Conservation (phyloP, 2,797 vertebrate species). For the Buphagus erythrorhynchus region DNA sequence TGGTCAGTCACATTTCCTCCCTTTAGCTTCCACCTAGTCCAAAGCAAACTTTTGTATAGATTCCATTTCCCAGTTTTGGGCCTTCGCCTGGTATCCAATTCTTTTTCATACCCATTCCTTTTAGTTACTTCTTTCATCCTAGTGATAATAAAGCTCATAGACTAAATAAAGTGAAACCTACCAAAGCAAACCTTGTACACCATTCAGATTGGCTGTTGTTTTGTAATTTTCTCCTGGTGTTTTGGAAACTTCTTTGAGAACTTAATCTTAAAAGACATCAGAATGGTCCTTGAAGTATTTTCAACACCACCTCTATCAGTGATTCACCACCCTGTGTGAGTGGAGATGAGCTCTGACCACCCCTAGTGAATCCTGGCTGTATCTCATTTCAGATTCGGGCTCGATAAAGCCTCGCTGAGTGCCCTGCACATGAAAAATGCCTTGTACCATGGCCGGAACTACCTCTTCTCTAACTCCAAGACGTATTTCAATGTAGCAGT, state of each 20-base stretch:
- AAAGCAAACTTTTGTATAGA: background rate
- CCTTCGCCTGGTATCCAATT: background rate
- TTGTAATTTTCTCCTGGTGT: background rate
- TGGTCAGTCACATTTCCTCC: background rate
- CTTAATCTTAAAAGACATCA: background rate
- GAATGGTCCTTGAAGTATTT: background rate
- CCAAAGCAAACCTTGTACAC: background rate
- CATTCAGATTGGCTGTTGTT: background rate
- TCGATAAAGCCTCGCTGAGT: slow-evolving; percentile 77
- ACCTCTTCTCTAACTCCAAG: slow-evolving; percentile 93
- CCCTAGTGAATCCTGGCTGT: background rate
- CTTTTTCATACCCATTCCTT: background rate
- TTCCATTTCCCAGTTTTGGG: background rate
- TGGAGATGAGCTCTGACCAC: background rate
- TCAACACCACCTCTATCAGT: background rate
- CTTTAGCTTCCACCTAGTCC: background rate
- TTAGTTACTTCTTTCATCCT: background rate
- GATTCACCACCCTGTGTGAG: fast-evolving
- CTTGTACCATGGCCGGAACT: slow-evolving; percentile 86
- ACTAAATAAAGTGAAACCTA: slow-evolving; percentile 8
- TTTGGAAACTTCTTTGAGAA: background rate
- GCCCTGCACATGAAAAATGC: slow-evolving; percentile 84
- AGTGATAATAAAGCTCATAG: background rate
- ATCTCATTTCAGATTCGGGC: slow-evolving; percentile 81
- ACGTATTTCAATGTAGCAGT: slow-evolving; percentile 93